Base-by-base conservation (phyloP, 1,140 invertebrate genomes). In the Tetramorium alpestre region DNA sequence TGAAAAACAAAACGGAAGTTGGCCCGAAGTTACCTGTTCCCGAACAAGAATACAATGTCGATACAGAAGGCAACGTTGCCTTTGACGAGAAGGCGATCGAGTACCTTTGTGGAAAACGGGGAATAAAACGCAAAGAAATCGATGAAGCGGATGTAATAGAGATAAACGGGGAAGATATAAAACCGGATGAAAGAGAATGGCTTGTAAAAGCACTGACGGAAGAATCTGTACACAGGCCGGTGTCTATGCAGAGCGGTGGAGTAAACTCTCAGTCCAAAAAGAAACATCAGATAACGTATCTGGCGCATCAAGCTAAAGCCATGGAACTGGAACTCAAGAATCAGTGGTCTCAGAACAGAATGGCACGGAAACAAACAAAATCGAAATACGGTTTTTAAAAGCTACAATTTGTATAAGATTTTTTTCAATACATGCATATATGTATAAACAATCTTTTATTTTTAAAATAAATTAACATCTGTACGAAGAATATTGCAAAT, bases 281-380 rank as follows among this genome's bases (percentile, higher is more conserved):
- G 87, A 99, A 99, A 95, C 98, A 99, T 96, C 99, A 99, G 96
- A 99, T 99, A 89, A 99, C 98, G 3, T 99, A 99, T 95, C 96
- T 99, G 80, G 98, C 99, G 10, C 98, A 98, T 94, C 98, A 98
- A 96, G 98, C 98, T 28, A 99, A 99, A 95, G 98, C 98, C 62
- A 98, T 99, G 95, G 98, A 99, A 95, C 95, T 98, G 87, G 98
- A 99, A 94, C 94, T 99, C 16, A 98, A 99, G 94, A 99, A 99
- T 94, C 97, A 98, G 94, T 99, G 99, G 99, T 97, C 98, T 3
- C 96, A 97, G 88, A 99, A 98, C 93, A 97, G 97, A 93, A 96
- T 97, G 94, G 97, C 97, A 11, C 97, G 97, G 88, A 96, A 97
- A 93, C 97, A 98, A 94, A 98, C 98, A 44, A 97, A 98, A 93